phyloP scores from a whole-genome alignment of 2,888 invertebrate genomes.

The Tetrapedia diversipes region DNA sequence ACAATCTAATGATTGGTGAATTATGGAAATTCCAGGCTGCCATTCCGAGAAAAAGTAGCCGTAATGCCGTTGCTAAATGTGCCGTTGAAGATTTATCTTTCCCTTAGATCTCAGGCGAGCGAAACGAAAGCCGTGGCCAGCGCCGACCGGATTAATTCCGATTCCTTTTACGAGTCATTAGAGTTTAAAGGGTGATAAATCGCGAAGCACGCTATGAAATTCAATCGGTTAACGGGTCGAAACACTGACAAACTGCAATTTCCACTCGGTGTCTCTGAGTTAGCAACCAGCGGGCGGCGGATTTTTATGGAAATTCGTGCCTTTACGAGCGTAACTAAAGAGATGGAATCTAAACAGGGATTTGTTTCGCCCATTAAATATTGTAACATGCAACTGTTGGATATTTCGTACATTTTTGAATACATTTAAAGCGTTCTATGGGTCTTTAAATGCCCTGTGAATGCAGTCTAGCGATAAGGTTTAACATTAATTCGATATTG shows the following conservation, averaged over 20 bases:
- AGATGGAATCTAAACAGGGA: too few species aligned
- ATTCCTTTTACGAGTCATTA: slow-evolving; percentile 60
- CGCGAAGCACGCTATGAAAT: slow-evolving; percentile 11
- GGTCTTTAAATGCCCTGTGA: too few species aligned
- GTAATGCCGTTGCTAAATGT: slow-evolving; percentile 8
- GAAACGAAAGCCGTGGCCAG: background rate
- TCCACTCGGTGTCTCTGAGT: background rate
- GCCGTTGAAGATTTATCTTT: slow-evolving; percentile 17
- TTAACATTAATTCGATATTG: too few species aligned
- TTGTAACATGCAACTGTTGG: too few species aligned
- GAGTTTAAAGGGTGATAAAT: slow-evolving; percentile 52
- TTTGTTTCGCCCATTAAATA: too few species aligned
- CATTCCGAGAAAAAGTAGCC: background rate
- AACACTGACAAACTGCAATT: background rate
- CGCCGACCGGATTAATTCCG: slow-evolving; percentile 56
- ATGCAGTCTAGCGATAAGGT: too few species aligned
- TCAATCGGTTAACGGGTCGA: background rate
- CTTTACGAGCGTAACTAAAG: too few species aligned
- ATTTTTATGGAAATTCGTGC: too few species aligned
- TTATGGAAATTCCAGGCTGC: background rate
- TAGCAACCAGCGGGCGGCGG: too few species aligned
- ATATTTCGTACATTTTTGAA: too few species aligned
- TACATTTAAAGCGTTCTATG: too few species aligned
- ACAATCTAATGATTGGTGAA: background rate
- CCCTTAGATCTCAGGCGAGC: background rate